phyloP scores from a whole-genome alignment of 2,888 invertebrate genomes.

The Lithosia quadra region DNA sequence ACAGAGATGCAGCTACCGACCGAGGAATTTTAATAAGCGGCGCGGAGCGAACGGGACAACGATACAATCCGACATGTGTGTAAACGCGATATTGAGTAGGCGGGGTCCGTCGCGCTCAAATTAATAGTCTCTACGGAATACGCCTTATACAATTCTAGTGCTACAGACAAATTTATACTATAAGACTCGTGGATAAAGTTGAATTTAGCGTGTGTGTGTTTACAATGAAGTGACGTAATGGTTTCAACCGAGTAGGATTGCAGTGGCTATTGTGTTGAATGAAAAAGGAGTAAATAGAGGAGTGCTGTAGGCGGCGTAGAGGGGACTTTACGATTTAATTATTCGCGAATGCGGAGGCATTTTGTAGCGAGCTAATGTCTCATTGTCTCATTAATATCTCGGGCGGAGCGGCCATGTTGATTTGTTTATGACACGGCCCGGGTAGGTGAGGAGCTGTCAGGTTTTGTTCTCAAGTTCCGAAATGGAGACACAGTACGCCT shows the following conservation, averaged over 20 bases:
- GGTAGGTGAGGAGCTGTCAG: constrained; percentile 73
- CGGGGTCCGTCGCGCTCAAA: constrained; percentile 86
- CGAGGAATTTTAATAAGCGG: constrained; percentile 86
- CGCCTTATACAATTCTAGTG: constrained; percentile 72
- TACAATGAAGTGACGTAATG: constrained; percentile 71
- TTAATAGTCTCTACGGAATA: constrained; percentile 82
- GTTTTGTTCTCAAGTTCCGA: constrained; percentile 60
- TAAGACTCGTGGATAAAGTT: constrained; percentile 50
- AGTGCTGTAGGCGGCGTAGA: constrained; percentile 84
- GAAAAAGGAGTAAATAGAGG: constrained; percentile 87
- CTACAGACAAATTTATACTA: constrained; percentile 46
- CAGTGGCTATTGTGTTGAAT: constrained; percentile 86
- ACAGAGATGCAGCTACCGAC: constrained; percentile 83
- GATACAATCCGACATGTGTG: constrained; percentile 82
- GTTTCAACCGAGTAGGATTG: constrained; percentile 74
- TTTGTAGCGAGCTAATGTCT: constrained; percentile 87
- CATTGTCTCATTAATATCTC: constrained; percentile 87
- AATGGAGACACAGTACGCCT: constrained; percentile 50
- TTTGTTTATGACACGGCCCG: constrained; percentile 83
- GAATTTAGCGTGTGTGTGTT: constrained; percentile 39
- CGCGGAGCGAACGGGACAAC: constrained; percentile 82
- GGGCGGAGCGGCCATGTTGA: constrained; percentile 85
- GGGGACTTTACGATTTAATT: constrained; percentile 87
- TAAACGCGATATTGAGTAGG: constrained; percentile 84
- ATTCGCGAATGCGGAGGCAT: constrained; percentile 87